Evolutionary conservation across 1,140 invertebrate genomes (phyloP), one percentile per base, ranked within the genome.

Genomic region (Oryzaephilus surinamensis): DNA sequence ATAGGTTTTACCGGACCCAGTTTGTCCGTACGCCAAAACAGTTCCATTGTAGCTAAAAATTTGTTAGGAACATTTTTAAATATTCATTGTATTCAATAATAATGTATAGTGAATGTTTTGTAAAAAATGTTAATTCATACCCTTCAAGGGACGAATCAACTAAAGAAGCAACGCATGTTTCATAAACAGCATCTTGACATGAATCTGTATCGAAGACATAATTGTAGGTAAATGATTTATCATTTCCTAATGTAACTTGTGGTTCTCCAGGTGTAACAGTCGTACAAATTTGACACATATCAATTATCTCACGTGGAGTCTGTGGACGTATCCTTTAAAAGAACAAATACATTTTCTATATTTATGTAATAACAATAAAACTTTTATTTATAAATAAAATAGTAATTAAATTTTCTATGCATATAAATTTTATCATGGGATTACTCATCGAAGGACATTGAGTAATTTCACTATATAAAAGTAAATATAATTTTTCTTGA

Each of bases 141-240:
- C 89, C 90, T 50, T 90, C 77, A n/a, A 94, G 67, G 1, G 86
- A 84, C 6, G 85, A 84, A 38, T 88, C 80, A 17, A 99, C 81
- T 3, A 99, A 72, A 15, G 76, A 71, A 24, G 78, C 72, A 15
- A 97, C 90, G 61, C 88, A 93, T 0, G 71, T 74, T n/a, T 81
- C 73, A 59, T 96, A 98, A 15, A 98, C 69, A 11, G 75, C 68
- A 31, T 81, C 60, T 71, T 89, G 79, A 48, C 70, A 57, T 60
- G 73, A 68, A 34, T 67, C 70, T 4, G 75, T 79, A 58, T 94
- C 87, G 60, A 96, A 94, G 3, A 97, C 92, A 68, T 86, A 83
- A 67, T 99, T 93, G 64, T 95, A 99, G 4, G 96, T 97, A 68
- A 98, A 99, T 20, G 85, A 81, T 58, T 94, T 88, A 62, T 97